Conservation (phyloP, 2,113 vertebrate genomes). For the Myrmecobius fasciatus region DNA sequence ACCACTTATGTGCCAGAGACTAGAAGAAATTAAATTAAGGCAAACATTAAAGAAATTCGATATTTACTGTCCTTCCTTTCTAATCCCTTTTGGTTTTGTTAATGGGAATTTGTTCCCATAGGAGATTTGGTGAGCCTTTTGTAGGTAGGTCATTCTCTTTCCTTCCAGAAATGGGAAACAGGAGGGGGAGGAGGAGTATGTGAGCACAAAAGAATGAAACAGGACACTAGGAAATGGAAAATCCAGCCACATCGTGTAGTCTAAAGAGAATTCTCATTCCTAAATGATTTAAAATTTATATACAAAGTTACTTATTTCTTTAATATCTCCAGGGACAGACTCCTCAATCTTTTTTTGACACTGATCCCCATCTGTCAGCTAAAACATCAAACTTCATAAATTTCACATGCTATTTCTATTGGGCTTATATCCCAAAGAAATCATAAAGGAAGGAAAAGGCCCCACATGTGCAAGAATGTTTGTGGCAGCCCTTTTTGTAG, state of each 20-base stretch:
- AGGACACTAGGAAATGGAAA: neutral
- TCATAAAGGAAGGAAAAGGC: no score
- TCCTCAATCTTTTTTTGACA: slow-evolving; percentile 1
- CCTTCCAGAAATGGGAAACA: neutral
- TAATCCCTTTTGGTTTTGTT: neutral
- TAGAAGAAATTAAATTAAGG: neutral
- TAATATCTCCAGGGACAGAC: neutral
- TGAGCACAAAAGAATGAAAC: neutral
- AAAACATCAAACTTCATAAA: neutral
- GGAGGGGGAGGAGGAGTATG: neutral
- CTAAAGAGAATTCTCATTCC: neutral
- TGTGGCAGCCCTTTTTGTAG: no score
- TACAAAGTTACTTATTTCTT: neutral
- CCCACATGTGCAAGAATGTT: no score
- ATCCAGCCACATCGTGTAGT: neutral
- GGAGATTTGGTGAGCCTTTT: neutral
- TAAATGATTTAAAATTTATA: neutral
- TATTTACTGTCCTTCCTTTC: no score
- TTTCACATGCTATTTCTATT: neutral
- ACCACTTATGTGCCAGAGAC: neutral
- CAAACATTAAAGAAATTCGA: neutral
- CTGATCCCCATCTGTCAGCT: neutral
- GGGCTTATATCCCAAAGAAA: no score
- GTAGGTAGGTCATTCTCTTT: neutral
- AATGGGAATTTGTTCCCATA: neutral